Evolutionary conservation across 2,113 vertebrate species (phyloP).

Genomic region (Oxygymnocypris stewartii): DNA sequence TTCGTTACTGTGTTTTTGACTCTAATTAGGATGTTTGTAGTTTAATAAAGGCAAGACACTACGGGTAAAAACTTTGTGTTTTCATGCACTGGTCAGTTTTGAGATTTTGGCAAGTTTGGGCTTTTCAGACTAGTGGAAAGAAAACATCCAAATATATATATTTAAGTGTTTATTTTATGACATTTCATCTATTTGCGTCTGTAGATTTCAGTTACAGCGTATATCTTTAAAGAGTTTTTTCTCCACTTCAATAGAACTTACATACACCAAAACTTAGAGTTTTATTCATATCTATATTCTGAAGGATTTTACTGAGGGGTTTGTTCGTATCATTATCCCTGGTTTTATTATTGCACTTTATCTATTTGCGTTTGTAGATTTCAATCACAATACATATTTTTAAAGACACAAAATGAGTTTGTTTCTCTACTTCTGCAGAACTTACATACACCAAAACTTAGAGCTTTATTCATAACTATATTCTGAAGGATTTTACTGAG

Average conservation of each 20-base stretch:
- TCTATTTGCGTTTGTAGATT: background rate
- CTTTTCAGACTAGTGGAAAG: background rate
- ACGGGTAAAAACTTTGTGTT: background rate
- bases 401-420: too few species aligned
- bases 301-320: background rate
- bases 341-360: background rate
- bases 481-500: too few species aligned
- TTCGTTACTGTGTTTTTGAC: background rate
- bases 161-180: background rate
- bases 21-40: background rate
- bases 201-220: too few species aligned
- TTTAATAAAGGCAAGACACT: too few species aligned
- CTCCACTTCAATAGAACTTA: too few species aligned
- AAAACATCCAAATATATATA: background rate
- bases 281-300: too few species aligned
- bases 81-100: background rate
- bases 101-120: background rate
- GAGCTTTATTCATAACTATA: too few species aligned
- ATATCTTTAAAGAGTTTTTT: too few species aligned
- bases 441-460: too few species aligned
- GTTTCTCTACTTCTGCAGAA: too few species aligned
- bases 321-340: background rate
- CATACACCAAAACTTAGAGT: too few species aligned
- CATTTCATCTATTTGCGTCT: background rate
- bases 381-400: too few species aligned